Percentiles rank a stretch among this genome's conserved stretches.
Conservation (phyloP, 2,113 vertebrate species). For the Saccopteryx leptura region DNA sequence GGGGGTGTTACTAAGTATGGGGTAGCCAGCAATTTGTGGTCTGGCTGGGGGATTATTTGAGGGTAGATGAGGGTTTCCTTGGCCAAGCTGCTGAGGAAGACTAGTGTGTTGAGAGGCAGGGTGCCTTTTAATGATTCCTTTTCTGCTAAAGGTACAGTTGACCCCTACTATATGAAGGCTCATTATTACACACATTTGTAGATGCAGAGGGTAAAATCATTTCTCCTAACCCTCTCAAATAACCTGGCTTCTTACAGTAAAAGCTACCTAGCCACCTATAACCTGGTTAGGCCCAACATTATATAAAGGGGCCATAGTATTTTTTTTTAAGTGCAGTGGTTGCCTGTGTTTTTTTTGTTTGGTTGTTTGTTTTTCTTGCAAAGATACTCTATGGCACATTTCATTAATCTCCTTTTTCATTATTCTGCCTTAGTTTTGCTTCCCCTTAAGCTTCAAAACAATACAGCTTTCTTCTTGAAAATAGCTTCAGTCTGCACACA, state of each 20-base stretch:
- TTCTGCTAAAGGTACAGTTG: constrained; percentile 56
- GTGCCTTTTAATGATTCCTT: constrained; percentile 78
- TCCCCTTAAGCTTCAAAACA: constrained; percentile 48
- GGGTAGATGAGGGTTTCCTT: constrained; percentile 76
- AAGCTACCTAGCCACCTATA: constrained; percentile 28
- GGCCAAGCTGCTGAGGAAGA: constrained; percentile 72
- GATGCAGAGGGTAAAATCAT: constrained; percentile 44
- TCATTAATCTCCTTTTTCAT: constrained; percentile 44
- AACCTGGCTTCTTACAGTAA: constrained; percentile 56
- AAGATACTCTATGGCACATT: constrained; percentile 31
- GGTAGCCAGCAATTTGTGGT: constrained; percentile 80
- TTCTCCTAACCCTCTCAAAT: constrained; percentile 41
- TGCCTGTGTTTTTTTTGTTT: neutral
- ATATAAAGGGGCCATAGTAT: neutral
- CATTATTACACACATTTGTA: constrained; percentile 64
- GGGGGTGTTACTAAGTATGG: constrained; percentile 73
- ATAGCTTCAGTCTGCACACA: neutral
- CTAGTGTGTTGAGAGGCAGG: constrained; percentile 70
- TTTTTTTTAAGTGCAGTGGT: constrained; percentile 28
- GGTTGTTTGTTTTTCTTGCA: neutral
- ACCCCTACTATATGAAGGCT: constrained; percentile 62
- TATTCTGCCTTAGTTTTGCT: constrained; percentile 50
- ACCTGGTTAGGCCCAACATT: constrained; percentile 22
- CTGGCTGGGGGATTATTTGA: constrained; percentile 76
- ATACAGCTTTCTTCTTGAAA: constrained; percentile 27